Base-by-base conservation (phyloP, 2,888 invertebrate genomes). In the Celastrina argiolus region DNA sequence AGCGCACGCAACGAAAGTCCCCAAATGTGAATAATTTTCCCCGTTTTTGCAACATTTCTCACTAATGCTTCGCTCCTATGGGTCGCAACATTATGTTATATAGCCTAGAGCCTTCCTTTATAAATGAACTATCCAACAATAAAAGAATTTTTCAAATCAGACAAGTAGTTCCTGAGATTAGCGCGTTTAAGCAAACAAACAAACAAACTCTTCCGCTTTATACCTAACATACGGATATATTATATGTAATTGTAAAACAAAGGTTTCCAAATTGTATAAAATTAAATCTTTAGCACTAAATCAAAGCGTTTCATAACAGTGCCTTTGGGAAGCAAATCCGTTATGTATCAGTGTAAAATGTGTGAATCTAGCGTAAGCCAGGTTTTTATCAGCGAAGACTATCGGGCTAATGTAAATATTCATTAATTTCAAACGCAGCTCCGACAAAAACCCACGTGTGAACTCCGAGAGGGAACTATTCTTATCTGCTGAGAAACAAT, bases 401-500 rank as follows among this genome's bases (percentile, higher is more conserved):
- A 41, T 58, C 65, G 16, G 36, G 28, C 18, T 66, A 66, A 59
- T 59, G 65, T 66, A 59, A 66, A 66, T 66, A 66, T 66, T 66
- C 65, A 66, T 66, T 59, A 66, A 66, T 59, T 59, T 16, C 18
- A 59, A 66, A 59, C 59, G 59, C 64, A 22, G 31, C 31, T 42
- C 42, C 59, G 26, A 66, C 58, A 66, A 59, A 66, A 16, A 22
- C 18, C 36, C 14, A 66, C 65, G 65, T 66, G 65, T 66, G 66
- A 66, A 66, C 59, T 59, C n/a, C 16, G 16, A 16, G 12, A 16
- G 59, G 45, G 66, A 66, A 66, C 66, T 42, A 42, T 41, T 42
- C 22, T 66, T 66, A 58, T 66, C 59, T 66, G 41, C 59, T 66
- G 66, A 59, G 66, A 66, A 66, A 42, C 59, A 42, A 66, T 41